Base-by-base conservation (phyloP, 2,888 invertebrate species). In the Stratiomys singularior region DNA sequence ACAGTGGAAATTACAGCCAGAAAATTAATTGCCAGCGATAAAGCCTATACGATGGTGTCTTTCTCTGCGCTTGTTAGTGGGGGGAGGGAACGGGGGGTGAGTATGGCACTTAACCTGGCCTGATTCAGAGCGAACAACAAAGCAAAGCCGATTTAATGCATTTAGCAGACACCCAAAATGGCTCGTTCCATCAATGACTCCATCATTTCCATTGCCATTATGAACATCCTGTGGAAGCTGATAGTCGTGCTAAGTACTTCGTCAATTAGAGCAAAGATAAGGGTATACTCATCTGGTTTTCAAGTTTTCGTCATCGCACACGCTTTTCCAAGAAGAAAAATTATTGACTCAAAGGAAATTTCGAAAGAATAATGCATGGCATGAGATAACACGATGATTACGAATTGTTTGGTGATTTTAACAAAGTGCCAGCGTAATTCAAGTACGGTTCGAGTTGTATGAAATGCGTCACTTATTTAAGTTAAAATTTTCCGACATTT, bases 221-320 rank as follows among this genome's bases (percentile, higher is more conserved):
- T 37, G 76, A 56, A 30, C 76, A 64, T 46, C 76, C 63, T 76
- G 27, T 21, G 64, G 47, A 64, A 76, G 77, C 77, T 77, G 77
- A 77, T 77, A 67, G 77, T 27, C 67, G 44, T 52, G 77, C 77
- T 77, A 77, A 77, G 77, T 77, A 66, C 67, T 67, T 67, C 67
- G 77, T 77, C 77, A 77, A 77, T 77, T 77, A 77, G 77, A 44
- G 44, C 28, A 28, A 28, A 77, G 77, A 77, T 77, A 77, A 77
- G 52, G 21, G 56, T 37, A 4, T 21, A 77, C 77, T 58, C 74
- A 74, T 74, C 74, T 74, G 74, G 30, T 74, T 74, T 74, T 74
- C 27, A 1, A n/a, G 46, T 47, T 69, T 67, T 67, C 64, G 30
- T 64, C 46, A 47, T 46, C n/a, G 69, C 2, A 69, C 18, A 25